These are phyloP conservation scores for Aquatica leii DNA, from an alignment of 2,888 invertebrate genomes.

Conservation along the genomic window DNA sequence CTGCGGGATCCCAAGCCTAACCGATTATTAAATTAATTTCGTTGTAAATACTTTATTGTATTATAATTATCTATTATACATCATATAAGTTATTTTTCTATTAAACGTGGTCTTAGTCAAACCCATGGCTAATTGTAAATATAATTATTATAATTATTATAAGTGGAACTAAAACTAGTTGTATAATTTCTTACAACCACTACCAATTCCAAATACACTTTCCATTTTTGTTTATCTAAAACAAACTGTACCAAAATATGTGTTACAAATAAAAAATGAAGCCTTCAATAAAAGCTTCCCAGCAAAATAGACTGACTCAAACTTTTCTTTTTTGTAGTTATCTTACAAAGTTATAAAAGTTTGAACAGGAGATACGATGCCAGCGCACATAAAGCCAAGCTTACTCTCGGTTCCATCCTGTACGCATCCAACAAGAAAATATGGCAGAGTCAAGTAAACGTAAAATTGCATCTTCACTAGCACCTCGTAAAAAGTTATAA, in stretches of 20 bases:
- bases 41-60: slow-evolving; percentile 61
- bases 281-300: slow-evolving; percentile 33
- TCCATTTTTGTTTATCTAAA: not conserved
- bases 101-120: slow-evolving; percentile 60
- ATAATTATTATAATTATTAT: slow-evolving; percentile 60
- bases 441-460: slow-evolving; percentile 42
- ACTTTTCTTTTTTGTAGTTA: slow-evolving; percentile 39
- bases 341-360: slow-evolving; percentile 42
- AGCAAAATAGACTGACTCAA: slow-evolving; percentile 36
- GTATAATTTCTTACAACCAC: slow-evolving; percentile 20
- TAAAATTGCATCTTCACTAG: slow-evolving; percentile 45
- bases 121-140: slow-evolving; percentile 60
- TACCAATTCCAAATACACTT: not conserved
- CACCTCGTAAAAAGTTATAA: slow-evolving; percentile 44
- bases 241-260: slow-evolving; percentile 11
- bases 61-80: slow-evolving; percentile 60
- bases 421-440: slow-evolving; percentile 43
- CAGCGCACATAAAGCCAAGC: slow-evolving; percentile 38
- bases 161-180: slow-evolving; percentile 47
- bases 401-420: slow-evolving; percentile 33
- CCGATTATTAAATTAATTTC: slow-evolving; percentile 52
- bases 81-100: slow-evolving; percentile 62
- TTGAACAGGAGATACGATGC: slow-evolving; percentile 42
- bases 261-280: slow-evolving; percentile 23
- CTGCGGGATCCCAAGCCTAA: slow-evolving; percentile 40